Evolutionary conservation across 1,140 invertebrate species (phyloP), one percentile per base, ranked within the genome.

Genomic region (Trichogramma pretiosum): DNA sequence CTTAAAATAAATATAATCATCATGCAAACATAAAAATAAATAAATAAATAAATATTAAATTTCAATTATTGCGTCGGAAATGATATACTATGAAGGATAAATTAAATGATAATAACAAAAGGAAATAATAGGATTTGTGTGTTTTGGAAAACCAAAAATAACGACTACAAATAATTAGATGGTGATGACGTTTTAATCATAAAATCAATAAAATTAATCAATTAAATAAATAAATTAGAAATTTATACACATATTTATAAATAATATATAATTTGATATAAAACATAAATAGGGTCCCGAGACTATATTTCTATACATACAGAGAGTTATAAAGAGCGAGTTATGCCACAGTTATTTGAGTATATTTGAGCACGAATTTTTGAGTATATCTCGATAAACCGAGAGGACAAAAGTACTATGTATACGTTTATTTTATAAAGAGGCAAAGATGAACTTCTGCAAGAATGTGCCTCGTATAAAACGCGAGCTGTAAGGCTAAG

Each of bases 181-280:
- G 64, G 55, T 59, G 62, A 62, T 67, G 62, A 61, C 53, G 56
- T 68, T 68, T 70, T 70, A 68, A 70, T 68, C 60, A 55, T 68
- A 65, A 51, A 68, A 68, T 68, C 62, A 70, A 70, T 70, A 70
- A 70, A 70, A 68, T 69, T 68, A 68, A 67, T 68, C 59, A 69
- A 67, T 68, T 70, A 70, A 69, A 69, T 69, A 69, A 69, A 69
- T 69, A 69, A 69, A 69, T 69, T 69, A 69, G 65, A 67, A 68
- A 67, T 69, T 66, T 61, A 62, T 63, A 63, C 55, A 64, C 56
- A 64, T 63, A 62, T 59, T 62, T 61, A 62, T 62, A 64, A 58
- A 57, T 53, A 56, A 58, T 48, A 53, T 48, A 61, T 58, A 55
- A 63, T 63, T 65, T 64, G 59, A 68, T 70, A 67, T 67, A 68